Conservation (phyloP, 2,888 invertebrate species). For the Lydus trimaculatus region DNA sequence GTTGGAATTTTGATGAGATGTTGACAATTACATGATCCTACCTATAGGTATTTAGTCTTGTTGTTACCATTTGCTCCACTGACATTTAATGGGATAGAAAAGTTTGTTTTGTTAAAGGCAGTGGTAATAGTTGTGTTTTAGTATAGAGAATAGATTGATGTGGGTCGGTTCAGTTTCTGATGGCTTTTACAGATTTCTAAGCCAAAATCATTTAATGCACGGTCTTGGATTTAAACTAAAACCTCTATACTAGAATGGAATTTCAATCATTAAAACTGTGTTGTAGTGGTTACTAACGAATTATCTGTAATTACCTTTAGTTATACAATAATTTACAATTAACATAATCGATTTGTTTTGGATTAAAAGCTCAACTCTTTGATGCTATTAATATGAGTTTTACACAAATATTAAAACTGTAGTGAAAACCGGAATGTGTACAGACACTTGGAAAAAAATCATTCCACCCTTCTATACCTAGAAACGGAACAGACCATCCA, state of each 20-base stretch:
- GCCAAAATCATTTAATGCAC: slow-evolving; percentile 32
- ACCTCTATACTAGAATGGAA: not conserved
- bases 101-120: slow-evolving; percentile 19
- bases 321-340: slow-evolving; percentile 11
- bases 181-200: slow-evolving; percentile 38
- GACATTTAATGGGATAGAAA: slow-evolving; percentile 25
- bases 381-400: not conserved
- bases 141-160: slow-evolving; percentile 30
- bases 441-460: not conserved
- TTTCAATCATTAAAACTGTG: slow-evolving; percentile 14
- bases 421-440: not conserved
- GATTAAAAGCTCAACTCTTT: not conserved
- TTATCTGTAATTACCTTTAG: slow-evolving; percentile 18
- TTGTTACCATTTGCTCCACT: not conserved
- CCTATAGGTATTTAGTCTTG: not conserved
- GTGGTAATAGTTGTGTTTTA: slow-evolving; percentile 18
- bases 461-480: not conserved
- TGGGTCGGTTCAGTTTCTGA: slow-evolving; percentile 35
- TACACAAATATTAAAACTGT: not conserved
- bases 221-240: slow-evolving; percentile 13
- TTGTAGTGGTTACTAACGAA: slow-evolving; percentile 16
- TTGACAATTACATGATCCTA: not conserved
- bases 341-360: not conserved
- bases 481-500: not conserved
- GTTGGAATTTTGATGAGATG: not conserved